These are phyloP conservation scores for Oryzias curvinotus DNA, from an alignment of 2,113 vertebrate species.

Conservation along the genomic window DNA sequence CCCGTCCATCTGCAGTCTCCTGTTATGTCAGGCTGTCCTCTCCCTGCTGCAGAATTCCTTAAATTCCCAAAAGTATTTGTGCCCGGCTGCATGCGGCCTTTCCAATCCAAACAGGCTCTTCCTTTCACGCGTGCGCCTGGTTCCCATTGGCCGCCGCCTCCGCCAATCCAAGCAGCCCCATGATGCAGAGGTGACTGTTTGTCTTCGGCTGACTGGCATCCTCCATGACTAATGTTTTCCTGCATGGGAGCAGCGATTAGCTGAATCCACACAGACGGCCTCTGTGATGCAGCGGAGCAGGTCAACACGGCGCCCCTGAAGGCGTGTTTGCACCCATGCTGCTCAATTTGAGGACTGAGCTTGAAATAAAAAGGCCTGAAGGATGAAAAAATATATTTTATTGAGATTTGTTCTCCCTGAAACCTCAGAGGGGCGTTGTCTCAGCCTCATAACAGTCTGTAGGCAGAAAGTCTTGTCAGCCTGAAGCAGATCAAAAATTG, in stretches of 20 bases:
- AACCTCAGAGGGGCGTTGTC: no score
- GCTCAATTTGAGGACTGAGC: no score
- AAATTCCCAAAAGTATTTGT: constrained; percentile 40
- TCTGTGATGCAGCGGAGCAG: no score
- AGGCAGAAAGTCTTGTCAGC: no score
- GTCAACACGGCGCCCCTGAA: no score
- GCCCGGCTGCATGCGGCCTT: constrained; percentile 17
- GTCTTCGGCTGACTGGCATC: constrained; percentile 16
- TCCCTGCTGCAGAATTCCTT: constrained; percentile 66
- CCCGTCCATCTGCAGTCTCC: constrained; percentile 18
- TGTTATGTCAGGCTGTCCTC: constrained; percentile 61
- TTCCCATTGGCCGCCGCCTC: constrained; percentile 13
- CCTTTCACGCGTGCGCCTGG: constrained; percentile 24
- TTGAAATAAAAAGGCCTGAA: no score
- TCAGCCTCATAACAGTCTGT: no score
- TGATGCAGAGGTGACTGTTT: constrained; percentile 35
- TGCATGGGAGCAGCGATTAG: neutral
- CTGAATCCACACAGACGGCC: neutral
- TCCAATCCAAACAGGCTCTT: constrained; percentile 54
- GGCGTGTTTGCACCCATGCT: no score
- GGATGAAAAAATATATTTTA: no score
- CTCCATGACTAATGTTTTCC: constrained; percentile 50
- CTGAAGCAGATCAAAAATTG: no score
- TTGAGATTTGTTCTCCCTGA: no score
- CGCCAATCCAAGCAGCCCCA: constrained; percentile 2